phyloP scores from a whole-genome alignment of 2,888 invertebrate genomes.

The Cryptus armator region DNA sequence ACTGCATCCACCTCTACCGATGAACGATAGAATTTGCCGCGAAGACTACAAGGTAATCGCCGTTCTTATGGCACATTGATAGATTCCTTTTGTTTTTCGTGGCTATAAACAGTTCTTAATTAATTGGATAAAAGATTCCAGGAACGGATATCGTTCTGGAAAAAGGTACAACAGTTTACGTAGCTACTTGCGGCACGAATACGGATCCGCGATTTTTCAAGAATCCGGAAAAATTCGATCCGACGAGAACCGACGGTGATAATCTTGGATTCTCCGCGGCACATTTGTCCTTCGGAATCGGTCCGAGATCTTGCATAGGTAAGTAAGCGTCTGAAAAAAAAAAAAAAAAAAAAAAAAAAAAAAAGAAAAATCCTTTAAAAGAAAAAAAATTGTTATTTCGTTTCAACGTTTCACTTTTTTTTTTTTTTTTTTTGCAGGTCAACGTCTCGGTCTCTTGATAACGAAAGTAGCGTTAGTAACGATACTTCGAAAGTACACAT shows the following conservation, averaged over 20 bases:
- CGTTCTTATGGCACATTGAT: too few species aligned
- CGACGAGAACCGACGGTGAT: conserved; percentile 72
- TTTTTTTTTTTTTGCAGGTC: conserved; percentile 70
- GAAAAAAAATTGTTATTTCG: conserved; percentile 23
- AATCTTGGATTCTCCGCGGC: conserved; percentile 66
- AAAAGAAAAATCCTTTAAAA: background rate
- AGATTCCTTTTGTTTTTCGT: background rate
- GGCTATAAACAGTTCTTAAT: background rate
- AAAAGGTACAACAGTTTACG: conserved; percentile 74
- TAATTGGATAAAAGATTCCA: conserved; percentile 69
- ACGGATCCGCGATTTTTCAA: conserved; percentile 76
- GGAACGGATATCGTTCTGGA: conserved; percentile 73
- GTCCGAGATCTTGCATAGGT: conserved; percentile 79
- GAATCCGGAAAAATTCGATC: conserved; percentile 74
- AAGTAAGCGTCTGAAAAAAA: conserved; percentile 65
- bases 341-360: conserved; percentile 5
- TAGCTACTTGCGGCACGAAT: conserved; percentile 75
- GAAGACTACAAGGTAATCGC: conserved; percentile 74
- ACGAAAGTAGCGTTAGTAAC: conserved; percentile 74
- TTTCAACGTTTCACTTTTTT: conserved; percentile 8
- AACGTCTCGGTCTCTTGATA: conserved; percentile 74
- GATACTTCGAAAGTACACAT: conserved; percentile 72
- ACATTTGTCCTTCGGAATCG: conserved; percentile 77
- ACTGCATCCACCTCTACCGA: conserved; percentile 77
- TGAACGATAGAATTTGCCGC: conserved; percentile 74